A percentile compares a stretch with the other conserved stretches of the same genome.
Conservation (phyloP, 2,888 invertebrate species). For the Choristoneura rosaceana region DNA sequence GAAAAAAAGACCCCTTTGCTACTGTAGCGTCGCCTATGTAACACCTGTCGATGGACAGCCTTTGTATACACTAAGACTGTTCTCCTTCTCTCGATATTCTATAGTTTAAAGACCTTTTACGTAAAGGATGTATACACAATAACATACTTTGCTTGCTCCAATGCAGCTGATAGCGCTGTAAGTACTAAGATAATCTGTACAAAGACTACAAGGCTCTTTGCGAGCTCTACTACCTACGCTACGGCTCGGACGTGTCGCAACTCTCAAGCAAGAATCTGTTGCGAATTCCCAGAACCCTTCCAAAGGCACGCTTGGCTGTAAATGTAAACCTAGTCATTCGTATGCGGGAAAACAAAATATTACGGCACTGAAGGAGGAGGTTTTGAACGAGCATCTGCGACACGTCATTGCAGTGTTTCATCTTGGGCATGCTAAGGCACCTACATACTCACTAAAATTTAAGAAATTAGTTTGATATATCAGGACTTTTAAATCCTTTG, state of each 20-base stretch:
- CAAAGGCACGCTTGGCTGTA: background rate
- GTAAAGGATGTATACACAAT: background rate
- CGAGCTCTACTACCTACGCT: conserved; percentile 9
- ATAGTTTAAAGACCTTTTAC: background rate
- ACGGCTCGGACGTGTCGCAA: conserved; percentile 11
- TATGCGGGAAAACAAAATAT: conserved; percentile 5
- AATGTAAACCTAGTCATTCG: conserved; percentile 7
- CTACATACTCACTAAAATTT: too few relatives aligned
- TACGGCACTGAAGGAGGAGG: background rate
- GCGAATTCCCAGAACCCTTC: background rate
- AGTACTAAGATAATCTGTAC: background rate
- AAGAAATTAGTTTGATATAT: too few relatives aligned
- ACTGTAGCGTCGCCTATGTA: too few relatives aligned
- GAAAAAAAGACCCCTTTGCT: too few relatives aligned
- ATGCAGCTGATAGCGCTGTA: background rate
- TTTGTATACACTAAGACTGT: too few relatives aligned
- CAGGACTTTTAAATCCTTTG: too few relatives aligned
- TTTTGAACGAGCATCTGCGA: background rate
- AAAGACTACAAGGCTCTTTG: background rate
- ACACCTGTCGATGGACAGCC: too few relatives aligned
- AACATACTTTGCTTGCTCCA: background rate
- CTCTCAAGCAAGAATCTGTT: conserved; percentile 9
- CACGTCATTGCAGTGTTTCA: background rate
- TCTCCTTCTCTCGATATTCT: too few relatives aligned
- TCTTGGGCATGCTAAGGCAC: too few relatives aligned